These are phyloP conservation scores for Bemisia tabaci DNA, from an alignment of 1,140 invertebrate genomes.

Conservation along the genomic window DNA sequence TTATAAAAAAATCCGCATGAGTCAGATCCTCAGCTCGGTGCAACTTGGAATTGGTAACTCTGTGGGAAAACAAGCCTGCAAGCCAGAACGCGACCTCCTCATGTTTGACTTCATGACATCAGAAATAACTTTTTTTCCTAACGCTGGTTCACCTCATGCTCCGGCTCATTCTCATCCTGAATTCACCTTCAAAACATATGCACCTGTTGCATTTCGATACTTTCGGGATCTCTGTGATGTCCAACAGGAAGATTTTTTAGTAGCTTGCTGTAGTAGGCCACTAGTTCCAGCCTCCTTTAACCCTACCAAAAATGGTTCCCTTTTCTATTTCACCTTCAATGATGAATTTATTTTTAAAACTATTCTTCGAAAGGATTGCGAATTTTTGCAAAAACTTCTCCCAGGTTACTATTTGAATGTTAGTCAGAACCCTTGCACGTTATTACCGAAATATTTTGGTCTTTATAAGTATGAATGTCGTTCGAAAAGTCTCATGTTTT, in stretches of 20 bases:
- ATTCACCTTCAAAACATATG: constrained; percentile 94
- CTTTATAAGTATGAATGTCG: constrained; percentile 94
- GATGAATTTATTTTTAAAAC: constrained; percentile 99
- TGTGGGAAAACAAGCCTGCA: constrained; percentile 89
- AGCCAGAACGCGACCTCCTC: constrained; percentile 90
- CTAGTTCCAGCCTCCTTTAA: constrained; percentile 80
- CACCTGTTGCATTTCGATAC: constrained; percentile 96
- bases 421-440: constrained; percentile 91
- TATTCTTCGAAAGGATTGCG: constrained; percentile 96
- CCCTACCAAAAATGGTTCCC: constrained; percentile 95
- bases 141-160: constrained; percentile 71
- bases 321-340: constrained; percentile 95
- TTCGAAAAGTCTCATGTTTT: constrained; percentile 94
- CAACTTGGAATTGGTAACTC: constrained; percentile 89
- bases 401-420: constrained; percentile 93
- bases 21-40: constrained; percentile 94
- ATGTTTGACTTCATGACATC: constrained; percentile 99
- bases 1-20: constrained; percentile 55
- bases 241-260: constrained; percentile 95
- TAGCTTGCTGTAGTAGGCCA: constrained; percentile 88
- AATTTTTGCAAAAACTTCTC: constrained; percentile 94
- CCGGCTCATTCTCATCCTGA: constrained; percentile 77
- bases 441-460: constrained; percentile 98
- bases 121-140: constrained; percentile 89
- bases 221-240: constrained; percentile 97